phyloP scores from a whole-genome alignment of 2,888 invertebrate genomes.

The Gonocerus acuteangulatus region DNA sequence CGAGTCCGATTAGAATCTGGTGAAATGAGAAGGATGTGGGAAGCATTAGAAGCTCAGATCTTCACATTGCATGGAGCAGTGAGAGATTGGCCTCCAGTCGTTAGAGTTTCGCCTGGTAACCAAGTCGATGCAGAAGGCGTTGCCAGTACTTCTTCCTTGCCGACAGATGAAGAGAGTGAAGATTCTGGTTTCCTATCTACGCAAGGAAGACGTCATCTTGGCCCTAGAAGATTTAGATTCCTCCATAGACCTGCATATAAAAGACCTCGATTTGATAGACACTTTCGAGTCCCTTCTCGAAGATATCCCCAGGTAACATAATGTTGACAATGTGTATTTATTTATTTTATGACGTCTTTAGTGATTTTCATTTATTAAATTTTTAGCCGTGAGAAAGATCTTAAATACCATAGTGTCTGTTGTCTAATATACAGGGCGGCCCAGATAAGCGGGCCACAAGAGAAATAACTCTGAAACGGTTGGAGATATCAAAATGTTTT shows the following conservation, averaged over 20 bases:
- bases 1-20: constrained; percentile 42
- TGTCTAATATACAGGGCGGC: too few species aligned
- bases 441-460: too few species aligned
- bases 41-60: constrained; percentile 54
- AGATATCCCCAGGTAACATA: constrained; percentile 12
- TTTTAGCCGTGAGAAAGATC: too few species aligned
- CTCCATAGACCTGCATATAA: constrained; percentile 18
- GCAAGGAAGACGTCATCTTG: constrained; percentile 47
- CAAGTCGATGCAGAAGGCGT: constrained; percentile 14
- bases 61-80: constrained; percentile 49
- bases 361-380: too few species aligned
- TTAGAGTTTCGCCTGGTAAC: not conserved
- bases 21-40: constrained; percentile 55
- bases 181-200: constrained; percentile 7
- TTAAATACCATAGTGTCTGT: too few species aligned
- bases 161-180: constrained; percentile 38
- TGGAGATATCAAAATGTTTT: too few species aligned
- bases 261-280: constrained; percentile 14
- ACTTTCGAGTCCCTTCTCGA: constrained; percentile 2
- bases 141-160: constrained; percentile 2
- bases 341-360: too few species aligned
- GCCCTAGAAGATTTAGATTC: constrained; percentile 19
- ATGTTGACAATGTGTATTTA: too few species aligned
- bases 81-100: constrained; percentile 37
- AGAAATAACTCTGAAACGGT: too few species aligned